Evolutionary conservation across 2,797 vertebrate species (phyloP).

Genomic region (Enteromius mattozi): DNA sequence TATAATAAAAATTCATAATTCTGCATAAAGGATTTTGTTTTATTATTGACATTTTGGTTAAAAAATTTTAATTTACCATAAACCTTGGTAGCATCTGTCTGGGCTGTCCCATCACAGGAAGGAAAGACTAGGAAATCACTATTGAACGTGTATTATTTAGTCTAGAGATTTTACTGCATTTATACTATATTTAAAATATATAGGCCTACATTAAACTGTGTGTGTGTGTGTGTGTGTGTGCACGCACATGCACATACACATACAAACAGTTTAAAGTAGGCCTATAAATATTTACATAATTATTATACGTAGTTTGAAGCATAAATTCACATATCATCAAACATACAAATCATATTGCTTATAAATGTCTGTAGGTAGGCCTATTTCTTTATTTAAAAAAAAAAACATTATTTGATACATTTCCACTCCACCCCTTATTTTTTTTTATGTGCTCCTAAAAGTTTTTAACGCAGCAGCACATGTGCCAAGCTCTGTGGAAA

Average conservation of each 20-base stretch:
- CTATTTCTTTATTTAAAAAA: background rate
- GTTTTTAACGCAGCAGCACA: background rate
- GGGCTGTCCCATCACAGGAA: background rate
- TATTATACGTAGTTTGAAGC: background rate
- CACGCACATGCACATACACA: background rate
- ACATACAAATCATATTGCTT: background rate
- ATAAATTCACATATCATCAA: background rate
- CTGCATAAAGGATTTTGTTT: too few relatives aligned
- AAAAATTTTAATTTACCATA: background rate
- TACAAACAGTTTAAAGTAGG: background rate
- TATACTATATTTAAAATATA: background rate
- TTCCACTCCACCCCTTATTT: background rate
- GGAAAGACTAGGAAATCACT: background rate
- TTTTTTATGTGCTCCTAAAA: background rate
- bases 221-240: background rate
- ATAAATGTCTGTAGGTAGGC: background rate
- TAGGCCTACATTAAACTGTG: background rate
- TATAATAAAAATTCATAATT: background rate
- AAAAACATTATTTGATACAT: background rate
- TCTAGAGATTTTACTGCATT: background rate
- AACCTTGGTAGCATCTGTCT: background rate
- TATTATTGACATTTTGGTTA: background rate
- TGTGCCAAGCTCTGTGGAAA: background rate
- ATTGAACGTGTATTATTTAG: background rate
- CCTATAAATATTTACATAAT: background rate